phyloP scores from a whole-genome alignment of 2,113 vertebrate species.

The Nibea albiflora region DNA sequence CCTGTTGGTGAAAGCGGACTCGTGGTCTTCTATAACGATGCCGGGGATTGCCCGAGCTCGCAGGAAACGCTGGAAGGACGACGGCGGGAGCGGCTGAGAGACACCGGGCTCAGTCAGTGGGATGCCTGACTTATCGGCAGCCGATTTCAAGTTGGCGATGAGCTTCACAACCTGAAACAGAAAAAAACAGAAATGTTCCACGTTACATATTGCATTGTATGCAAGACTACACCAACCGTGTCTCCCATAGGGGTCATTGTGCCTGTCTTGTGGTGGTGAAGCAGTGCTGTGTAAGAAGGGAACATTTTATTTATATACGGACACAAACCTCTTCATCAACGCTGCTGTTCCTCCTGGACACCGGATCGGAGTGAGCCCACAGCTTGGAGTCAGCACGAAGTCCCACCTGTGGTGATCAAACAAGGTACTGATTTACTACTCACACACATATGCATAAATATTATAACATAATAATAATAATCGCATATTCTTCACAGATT shows the following conservation, averaged over 20 bases:
- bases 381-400: slow-evolving; percentile 76
- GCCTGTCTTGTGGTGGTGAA: not conserved
- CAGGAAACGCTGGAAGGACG: slow-evolving; percentile 95
- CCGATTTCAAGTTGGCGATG: slow-evolving; percentile 67
- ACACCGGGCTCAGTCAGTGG: slow-evolving; percentile 54
- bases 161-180: slow-evolving; percentile 83
- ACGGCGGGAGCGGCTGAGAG: slow-evolving; percentile 90
- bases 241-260: no score
- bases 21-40: slow-evolving; percentile 89
- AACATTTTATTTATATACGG: slow-evolving; percentile 30
- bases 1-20: slow-evolving; percentile 85
- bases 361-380: slow-evolving; percentile 94
- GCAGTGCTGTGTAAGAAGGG: not conserved
- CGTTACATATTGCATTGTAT: no score
- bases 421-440: not conserved
- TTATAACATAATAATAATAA: not conserved
- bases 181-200: not conserved
- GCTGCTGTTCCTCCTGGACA: slow-evolving; percentile 86
- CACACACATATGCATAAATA: not conserved
- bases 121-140: slow-evolving; percentile 49
- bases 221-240: not conserved
- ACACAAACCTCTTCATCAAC: slow-evolving; percentile 83
- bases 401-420: slow-evolving; percentile 85
- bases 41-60: slow-evolving; percentile 87
- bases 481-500: not conserved